These are phyloP conservation scores for Amblyjoppa proteus DNA, from an alignment of 2,888 invertebrate species.

Conservation along the genomic window DNA sequence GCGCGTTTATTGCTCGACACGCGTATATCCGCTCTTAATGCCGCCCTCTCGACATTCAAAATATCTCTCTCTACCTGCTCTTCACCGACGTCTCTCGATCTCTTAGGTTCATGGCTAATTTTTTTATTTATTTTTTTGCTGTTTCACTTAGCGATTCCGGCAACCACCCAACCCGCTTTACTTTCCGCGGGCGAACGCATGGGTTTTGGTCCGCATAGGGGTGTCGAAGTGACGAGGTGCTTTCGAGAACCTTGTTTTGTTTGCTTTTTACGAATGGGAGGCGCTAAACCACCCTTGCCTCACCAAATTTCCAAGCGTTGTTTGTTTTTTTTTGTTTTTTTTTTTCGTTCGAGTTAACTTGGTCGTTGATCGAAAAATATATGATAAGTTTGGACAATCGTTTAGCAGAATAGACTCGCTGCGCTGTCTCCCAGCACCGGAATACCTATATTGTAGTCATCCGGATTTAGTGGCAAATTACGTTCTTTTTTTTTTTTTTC, in stretches of 20 bases:
- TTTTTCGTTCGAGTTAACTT: slow-evolving; percentile 9
- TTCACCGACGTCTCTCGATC: not conserved
- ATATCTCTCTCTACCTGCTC: slow-evolving; percentile 39
- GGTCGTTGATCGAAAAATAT: slow-evolving; percentile 23
- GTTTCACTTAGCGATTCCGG: slow-evolving; percentile 20
- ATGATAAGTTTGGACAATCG: slow-evolving; percentile 2
- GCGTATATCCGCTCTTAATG: slow-evolving; percentile 75
- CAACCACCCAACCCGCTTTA: slow-evolving; percentile 10
- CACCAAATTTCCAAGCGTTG: not conserved
- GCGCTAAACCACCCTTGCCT: not conserved
- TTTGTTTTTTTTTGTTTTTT: not conserved
- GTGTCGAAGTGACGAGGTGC: slow-evolving; percentile 22
- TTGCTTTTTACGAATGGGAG: slow-evolving; percentile 19
- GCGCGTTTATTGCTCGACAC: slow-evolving; percentile 70
- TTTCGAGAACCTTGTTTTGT: slow-evolving; percentile 16
- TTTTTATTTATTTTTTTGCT: slow-evolving; percentile 19
- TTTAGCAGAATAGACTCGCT: not conserved
- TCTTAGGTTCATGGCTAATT: slow-evolving; percentile 11
- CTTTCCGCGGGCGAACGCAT: slow-evolving; percentile 21
- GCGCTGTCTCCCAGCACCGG: not conserved
- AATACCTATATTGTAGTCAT: slow-evolving; percentile 5
- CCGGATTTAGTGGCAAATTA: not conserved
- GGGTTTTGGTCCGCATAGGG: not conserved
- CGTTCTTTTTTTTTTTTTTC: not conserved
- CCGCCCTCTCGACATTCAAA: slow-evolving; percentile 56